Evolutionary conservation across 2,888 invertebrate genomes (phyloP), one percentile per base, ranked within the genome.

Genomic region (Sinopyrophorus schimmeli): DNA sequence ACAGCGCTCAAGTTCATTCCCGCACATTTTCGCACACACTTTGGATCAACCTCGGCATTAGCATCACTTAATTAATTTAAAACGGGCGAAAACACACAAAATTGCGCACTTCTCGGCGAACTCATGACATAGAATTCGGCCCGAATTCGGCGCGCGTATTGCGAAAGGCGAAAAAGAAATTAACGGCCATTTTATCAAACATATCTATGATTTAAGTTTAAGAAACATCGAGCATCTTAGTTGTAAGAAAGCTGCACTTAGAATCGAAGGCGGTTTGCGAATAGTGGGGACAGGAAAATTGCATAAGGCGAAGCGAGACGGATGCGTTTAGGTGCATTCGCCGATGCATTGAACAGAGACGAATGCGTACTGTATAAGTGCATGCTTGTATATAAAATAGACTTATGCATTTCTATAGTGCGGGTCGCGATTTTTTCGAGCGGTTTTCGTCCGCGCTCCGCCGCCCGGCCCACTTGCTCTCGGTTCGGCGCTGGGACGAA

Each of bases 151-250:
- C 31, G n/a, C 17, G 16, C 12, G 35, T 37, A 15, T 26, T n/a
- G 41, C 7, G 28, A 14, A 16, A 18, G 40, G 15, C 21, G 21
- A 23, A 46, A 46, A 20, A 11, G 30, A 31, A 47, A 44, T 39
- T 51, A 52, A 57, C 62, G 62, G 57, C 59, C 67, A 67, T 66
- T 66, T 65, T 66, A 63, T 59, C 64, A 64, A 64, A 63, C 65
- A 62, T 67, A 65, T 66, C 67, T 68, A 67, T 67, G 68, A 69
- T 68, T 69, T 69, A 58, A 64, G 61, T 66, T 67, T 67, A 66
- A 59, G 67, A 65, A 68, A 70, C 67, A 67, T 69, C 66, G 71
- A 67, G 66, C 67, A 70, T 71, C 71, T 71, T 69, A 67, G 67
- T 67, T 49, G 59, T 59, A 59, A 58, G 60, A 60, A 60, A 62